A percentile compares a stretch with the other conserved stretches of the same genome.
These are phyloP conservation scores for Gerosis bhagava DNA, from an alignment of 2,888 invertebrate species.

Conservation along the genomic window DNA sequence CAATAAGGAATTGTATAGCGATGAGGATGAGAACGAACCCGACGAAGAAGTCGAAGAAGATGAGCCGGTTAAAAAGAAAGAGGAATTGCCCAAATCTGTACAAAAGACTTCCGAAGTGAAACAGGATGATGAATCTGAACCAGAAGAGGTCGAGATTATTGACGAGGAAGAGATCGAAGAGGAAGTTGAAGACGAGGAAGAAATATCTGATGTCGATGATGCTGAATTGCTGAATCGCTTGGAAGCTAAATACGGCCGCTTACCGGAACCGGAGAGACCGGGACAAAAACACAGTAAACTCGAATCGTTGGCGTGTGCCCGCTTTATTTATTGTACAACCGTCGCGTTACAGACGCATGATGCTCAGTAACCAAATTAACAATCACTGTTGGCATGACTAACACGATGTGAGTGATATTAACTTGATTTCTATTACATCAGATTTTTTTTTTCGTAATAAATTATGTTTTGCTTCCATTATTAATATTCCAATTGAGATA, in stretches of 20 bases:
- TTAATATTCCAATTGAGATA: no score
- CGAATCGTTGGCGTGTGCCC: constrained; percentile 38
- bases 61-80: constrained; percentile 51
- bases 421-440: no score
- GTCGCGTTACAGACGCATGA: constrained; percentile 43
- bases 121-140: constrained; percentile 48
- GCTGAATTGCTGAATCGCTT: constrained; percentile 86
- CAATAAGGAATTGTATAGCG: constrained; percentile 62
- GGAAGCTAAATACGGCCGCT: constrained; percentile 88
- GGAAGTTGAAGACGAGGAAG: constrained; percentile 73
- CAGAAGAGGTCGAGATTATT: constrained; percentile 68
- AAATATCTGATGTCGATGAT: constrained; percentile 86
- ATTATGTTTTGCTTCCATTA: no score
- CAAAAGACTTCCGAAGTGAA: constrained; percentile 42
- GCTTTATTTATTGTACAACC: constrained; percentile 31
- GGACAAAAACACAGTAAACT: constrained; percentile 74
- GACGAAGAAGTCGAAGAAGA: constrained; percentile 55
- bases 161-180: constrained; percentile 76
- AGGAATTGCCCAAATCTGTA: constrained; percentile 32
- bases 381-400: constrained; percentile 58
- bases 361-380: constrained; percentile 54
- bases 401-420: constrained; percentile 63
- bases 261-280: constrained; percentile 79
- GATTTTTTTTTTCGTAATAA: no score
- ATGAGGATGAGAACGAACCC: constrained; percentile 58